These are phyloP conservation scores for Orthonevra nobilis DNA, from an alignment of 2,888 invertebrate species.

Conservation along the genomic window DNA sequence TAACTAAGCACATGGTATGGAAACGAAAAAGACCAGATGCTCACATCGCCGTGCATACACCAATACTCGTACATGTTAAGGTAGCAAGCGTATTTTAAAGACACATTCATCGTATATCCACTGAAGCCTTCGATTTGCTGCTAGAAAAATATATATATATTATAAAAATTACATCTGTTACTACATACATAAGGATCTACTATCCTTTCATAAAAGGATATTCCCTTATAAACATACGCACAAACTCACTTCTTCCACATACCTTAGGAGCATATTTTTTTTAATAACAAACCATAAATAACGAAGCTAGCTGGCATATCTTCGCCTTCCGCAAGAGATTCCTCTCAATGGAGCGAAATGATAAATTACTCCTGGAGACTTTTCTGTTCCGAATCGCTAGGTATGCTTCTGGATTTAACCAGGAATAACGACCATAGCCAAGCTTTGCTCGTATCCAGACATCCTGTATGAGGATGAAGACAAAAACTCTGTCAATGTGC, in stretches of 20 bases:
- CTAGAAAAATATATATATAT: constrained; percentile 5
- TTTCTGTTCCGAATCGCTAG: constrained; percentile 68
- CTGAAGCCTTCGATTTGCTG: constrained; percentile 16
- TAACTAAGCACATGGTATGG: constrained; percentile 1
- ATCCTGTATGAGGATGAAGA: constrained; percentile 7
- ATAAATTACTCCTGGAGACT: constrained; percentile 67
- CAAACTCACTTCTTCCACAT: constrained; percentile 10
- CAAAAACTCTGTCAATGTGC: constrained; percentile 20
- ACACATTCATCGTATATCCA: too few species aligned
- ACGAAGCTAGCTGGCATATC: constrained; percentile 72
- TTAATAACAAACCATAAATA: constrained; percentile 79
- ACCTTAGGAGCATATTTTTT: constrained; percentile 60
- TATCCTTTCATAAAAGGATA: too few species aligned
- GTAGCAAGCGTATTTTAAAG: too few species aligned
- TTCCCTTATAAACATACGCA: background rate
- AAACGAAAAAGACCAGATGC: too few species aligned
- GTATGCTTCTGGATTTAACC: constrained; percentile 59
- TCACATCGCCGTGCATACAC: too few species aligned
- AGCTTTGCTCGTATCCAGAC: constrained; percentile 14
- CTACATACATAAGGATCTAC: too few species aligned
- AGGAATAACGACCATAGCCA: constrained; percentile 49
- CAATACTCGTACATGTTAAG: too few species aligned
- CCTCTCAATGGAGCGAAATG: constrained; percentile 63
- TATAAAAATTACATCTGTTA: too few species aligned
- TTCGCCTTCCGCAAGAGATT: constrained; percentile 69